Base-by-base conservation (phyloP, 37 sponge, comb jelly and placozoan species). In the Haliclona indistincta region DNA sequence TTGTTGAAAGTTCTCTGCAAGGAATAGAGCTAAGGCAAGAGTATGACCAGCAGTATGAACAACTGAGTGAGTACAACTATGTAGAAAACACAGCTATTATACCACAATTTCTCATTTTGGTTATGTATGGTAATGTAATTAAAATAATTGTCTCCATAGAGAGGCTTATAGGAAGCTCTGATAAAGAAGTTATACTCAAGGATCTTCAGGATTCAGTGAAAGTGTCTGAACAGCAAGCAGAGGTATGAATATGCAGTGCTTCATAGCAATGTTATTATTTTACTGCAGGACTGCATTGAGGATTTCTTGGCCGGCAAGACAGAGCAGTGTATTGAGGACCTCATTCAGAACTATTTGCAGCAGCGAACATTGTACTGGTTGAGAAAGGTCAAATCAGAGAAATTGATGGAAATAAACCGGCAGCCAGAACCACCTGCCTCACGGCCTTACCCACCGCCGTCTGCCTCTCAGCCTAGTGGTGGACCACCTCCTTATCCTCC, bases 381-480 rank as follows among this genome's bases (percentile, higher is more conserved):
- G 56, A 38, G 91, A 7, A 91, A 81, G 51, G 86, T 86, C 41
- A 85, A 91, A 49, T 38, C 66, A 38, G 83, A 86, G 10, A 85
- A 91, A 58, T 52, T 91, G 64, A 74, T 65, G 6, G 91, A 85
- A 10, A 39, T 85, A 54, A 25, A 70, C 0, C 70, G 76, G 56
- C 63, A 66, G 15, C 35, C 37, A n/a, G 38, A 23, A 22, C 67
- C 67, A 47, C 49, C 49, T 13, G 49, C 13, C 13, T 8, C 49
- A 13, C 11, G 26, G 28, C 22, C 22, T 20, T 25, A 25, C 6
- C 22, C 60, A 39, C 25, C 1, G 29, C 38, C 36, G 30, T 79
- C 86, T 26, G 38, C 22, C 7, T 68, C 79, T 13, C 47, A 49
- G 28, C 86, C 86, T 26, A 37, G 71, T 58, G 23, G 7, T 6